These are phyloP conservation scores for Xenentodon cancila DNA, from an alignment of 2,797 vertebrate genomes.

Conservation along the genomic window DNA sequence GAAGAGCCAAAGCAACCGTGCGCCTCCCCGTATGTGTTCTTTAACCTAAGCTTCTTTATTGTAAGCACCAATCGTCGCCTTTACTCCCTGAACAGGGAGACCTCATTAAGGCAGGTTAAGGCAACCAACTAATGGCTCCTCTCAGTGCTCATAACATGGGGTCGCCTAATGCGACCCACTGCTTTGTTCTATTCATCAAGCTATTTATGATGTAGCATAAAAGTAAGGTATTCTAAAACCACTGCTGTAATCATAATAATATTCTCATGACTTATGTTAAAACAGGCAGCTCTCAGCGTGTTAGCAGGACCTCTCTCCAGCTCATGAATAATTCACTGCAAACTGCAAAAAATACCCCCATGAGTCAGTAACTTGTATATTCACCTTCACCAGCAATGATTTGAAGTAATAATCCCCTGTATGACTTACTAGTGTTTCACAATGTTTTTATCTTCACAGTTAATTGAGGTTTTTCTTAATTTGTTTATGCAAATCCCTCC, in stretches of 20 bases:
- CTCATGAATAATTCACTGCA: constrained; percentile 61
- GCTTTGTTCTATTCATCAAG: constrained; percentile 76
- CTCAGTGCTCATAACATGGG: constrained; percentile 77
- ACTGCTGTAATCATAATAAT: constrained; percentile 66
- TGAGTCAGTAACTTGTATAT: no score
- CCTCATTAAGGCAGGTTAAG: constrained; percentile 83
- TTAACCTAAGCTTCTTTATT: constrained; percentile 51
- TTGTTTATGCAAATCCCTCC: no score
- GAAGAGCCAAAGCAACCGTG: constrained; percentile 16
- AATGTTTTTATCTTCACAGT: no score
- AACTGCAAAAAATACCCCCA: constrained; percentile 6
- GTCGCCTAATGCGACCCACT: constrained; percentile 78
- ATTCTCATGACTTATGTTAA: constrained; percentile 62
- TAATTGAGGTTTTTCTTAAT: no score
- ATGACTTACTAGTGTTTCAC: no score
- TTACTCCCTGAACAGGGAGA: constrained; percentile 74
- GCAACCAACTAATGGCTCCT: constrained; percentile 80
- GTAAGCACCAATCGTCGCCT: constrained; percentile 63
- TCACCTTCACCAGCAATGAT: no score
- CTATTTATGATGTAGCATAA: constrained; percentile 81
- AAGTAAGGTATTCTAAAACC: constrained; percentile 65
- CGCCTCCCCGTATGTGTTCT: constrained; percentile 34
- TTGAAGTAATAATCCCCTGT: no score
- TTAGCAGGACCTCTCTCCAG: constrained; percentile 36
- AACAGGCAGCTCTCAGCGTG: constrained; percentile 52